Evolutionary conservation across 2,113 vertebrate species (phyloP).

Genomic region (Caretta caretta): DNA sequence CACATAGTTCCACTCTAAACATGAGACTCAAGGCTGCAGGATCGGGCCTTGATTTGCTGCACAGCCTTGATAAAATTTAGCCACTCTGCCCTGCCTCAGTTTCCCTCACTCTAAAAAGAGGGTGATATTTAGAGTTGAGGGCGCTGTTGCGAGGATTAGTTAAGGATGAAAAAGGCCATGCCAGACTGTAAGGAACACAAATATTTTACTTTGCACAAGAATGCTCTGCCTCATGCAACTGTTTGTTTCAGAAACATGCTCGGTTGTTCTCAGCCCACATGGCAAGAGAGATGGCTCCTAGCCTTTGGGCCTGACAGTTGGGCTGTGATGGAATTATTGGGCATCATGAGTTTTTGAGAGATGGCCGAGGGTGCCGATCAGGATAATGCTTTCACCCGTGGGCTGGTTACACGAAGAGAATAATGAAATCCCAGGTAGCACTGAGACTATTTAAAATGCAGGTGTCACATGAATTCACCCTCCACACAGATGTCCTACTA

Average conservation of each 20-base stretch:
- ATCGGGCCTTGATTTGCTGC: neutral
- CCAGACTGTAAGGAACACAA: neutral
- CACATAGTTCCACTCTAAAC: neutral
- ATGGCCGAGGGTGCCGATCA: neutral
- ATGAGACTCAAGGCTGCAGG: rapidly evolving
- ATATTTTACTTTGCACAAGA: neutral
- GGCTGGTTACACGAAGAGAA: neutral
- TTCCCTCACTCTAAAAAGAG: neutral
- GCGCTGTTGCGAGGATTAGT: neutral
- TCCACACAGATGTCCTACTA: neutral
- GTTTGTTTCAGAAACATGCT: neutral
- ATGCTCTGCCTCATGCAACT: neutral
- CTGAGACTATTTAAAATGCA: neutral
- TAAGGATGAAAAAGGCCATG: neutral
- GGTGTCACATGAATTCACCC: neutral
- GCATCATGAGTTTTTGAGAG: neutral
- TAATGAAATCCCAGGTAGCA: neutral
- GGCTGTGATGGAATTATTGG: neutral
- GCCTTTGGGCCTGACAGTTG: neutral
- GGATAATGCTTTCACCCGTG: neutral
- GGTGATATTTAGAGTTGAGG: neutral
- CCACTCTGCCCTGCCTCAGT: neutral
- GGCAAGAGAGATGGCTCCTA: neutral
- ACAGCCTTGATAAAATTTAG: neutral
- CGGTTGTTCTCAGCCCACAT: neutral